Conservation (phyloP, 2,797 vertebrate genomes). For the Sebastes goodei region DNA sequence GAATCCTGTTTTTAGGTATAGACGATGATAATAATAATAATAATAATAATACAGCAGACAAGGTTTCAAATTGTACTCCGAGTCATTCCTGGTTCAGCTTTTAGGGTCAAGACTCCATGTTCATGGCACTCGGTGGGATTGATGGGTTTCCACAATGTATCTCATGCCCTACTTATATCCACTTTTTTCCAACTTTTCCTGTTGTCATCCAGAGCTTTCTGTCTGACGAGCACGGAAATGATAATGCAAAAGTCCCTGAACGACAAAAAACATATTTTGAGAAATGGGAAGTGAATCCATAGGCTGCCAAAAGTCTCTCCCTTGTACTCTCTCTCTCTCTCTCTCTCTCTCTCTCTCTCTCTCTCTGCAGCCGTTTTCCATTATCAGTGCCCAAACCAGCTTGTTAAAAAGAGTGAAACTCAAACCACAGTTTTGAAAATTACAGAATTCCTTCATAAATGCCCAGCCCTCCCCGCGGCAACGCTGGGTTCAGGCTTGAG, state of each 20-base stretch:
- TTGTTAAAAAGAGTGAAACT: conserved; percentile 80
- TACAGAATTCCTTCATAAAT: conserved; percentile 83
- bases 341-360: conserved; percentile 12
- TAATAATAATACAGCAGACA: background rate
- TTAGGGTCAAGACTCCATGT: background rate
- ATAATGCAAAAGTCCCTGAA: conserved; percentile 33
- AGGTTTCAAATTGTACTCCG: background rate
- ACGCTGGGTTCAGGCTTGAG: conserved; percentile 68
- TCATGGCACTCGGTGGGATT: background rate
- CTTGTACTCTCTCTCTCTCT: conserved; percentile 6
- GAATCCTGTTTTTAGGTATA: background rate
- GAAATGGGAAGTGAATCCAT: conserved; percentile 62
- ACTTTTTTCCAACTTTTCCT: background rate
- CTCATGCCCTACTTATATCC: background rate
- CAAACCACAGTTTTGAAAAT: conserved; percentile 85
- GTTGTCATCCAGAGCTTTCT: background rate
- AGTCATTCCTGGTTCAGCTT: background rate
- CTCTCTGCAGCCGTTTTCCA: conserved; percentile 80
- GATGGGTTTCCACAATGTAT: conserved; percentile 2
- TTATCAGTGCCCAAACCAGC: conserved; percentile 84
- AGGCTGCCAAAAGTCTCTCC: conserved; percentile 37
- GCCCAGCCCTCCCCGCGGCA: conserved; percentile 63
- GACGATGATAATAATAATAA: background rate
- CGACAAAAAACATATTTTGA: conserved; percentile 54
- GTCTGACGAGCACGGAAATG: conserved; percentile 19